Evolutionary conservation across 2,113 vertebrate species (phyloP).

Genomic region (Spilogale gracilis): DNA sequence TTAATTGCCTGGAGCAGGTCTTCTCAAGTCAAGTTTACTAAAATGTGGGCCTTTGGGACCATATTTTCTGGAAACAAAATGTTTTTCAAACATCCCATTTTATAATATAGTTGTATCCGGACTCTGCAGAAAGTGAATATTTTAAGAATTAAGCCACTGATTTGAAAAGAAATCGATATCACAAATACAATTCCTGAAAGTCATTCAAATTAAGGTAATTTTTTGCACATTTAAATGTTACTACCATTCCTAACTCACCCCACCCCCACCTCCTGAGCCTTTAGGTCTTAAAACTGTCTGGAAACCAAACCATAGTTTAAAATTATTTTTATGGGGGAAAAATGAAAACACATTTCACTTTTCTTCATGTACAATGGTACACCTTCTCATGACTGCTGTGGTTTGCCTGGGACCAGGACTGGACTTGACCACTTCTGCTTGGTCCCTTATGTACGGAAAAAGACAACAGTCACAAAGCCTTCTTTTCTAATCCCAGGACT

Average conservation of each 20-base stretch:
- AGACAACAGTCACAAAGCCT: neutral
- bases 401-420: neutral
- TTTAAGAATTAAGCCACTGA: slow-evolving; percentile 65
- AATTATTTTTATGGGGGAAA: slow-evolving; percentile 74
- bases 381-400: neutral
- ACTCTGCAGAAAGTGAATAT: slow-evolving; percentile 56
- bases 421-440: too few relatives aligned
- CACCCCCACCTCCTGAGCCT: slow-evolving; percentile 12
- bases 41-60: slow-evolving; percentile 74
- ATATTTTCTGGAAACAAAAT: slow-evolving; percentile 72
- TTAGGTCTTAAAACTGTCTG: slow-evolving; percentile 74
- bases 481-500: neutral
- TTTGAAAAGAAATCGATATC: slow-evolving; percentile 69
- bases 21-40: slow-evolving; percentile 82
- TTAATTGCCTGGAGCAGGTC: slow-evolving; percentile 81
- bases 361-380: slow-evolving; percentile 54
- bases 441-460: neutral
- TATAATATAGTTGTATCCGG: slow-evolving; percentile 75
- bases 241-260: slow-evolving; percentile 30
- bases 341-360: slow-evolving; percentile 74
- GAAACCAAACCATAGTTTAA: slow-evolving; percentile 75
- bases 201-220: slow-evolving; percentile 66
- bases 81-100: slow-evolving; percentile 79
- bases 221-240: slow-evolving; percentile 70
- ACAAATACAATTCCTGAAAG: slow-evolving; percentile 65